phyloP scores from a whole-genome alignment of 1,140 invertebrate species.

The Fopius arisanus region DNA sequence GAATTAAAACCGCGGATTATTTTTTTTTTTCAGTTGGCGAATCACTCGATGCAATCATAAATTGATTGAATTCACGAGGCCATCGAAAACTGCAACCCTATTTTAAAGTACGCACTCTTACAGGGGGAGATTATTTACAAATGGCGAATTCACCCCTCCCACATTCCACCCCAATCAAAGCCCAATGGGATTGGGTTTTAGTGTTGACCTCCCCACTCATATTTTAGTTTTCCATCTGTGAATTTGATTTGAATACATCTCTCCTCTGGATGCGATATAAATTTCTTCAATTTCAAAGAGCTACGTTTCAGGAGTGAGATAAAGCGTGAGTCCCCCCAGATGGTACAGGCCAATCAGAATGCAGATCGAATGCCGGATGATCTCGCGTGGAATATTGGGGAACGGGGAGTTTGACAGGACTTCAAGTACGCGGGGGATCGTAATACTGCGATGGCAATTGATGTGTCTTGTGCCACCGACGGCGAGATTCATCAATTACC shows the following conservation, averaged over 20 bases:
- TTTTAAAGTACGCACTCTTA: neutral
- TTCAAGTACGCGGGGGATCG: neutral
- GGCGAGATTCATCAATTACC: neutral
- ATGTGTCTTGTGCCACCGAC: neutral
- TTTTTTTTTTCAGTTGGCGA: constrained; percentile 32
- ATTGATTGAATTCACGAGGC: constrained; percentile 41
- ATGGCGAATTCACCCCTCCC: constrained; percentile 46
- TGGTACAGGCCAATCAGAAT: constrained; percentile 16
- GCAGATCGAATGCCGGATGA: constrained; percentile 22
- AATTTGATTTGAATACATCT: constrained; percentile 3
- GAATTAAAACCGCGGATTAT: too few relatives aligned
- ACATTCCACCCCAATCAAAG: constrained; percentile 19
- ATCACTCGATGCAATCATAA: constrained; percentile 46
- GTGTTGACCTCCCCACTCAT: constrained; percentile 38
- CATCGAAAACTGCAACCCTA: neutral
- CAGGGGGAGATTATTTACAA: constrained; percentile 49
- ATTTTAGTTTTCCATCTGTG: neutral
- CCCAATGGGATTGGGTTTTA: constrained; percentile 56
- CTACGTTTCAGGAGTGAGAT: neutral
- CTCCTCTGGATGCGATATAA: neutral
- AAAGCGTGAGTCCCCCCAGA: neutral
- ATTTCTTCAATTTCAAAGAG: constrained; percentile 1
- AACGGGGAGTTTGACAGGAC: constrained; percentile 11
- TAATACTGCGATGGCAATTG: constrained; percentile 13
- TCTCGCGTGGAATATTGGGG: constrained; percentile 5